Evolutionary conservation across 2,797 vertebrate genomes (phyloP).

Genomic region (Hemitrygon akajei): DNA sequence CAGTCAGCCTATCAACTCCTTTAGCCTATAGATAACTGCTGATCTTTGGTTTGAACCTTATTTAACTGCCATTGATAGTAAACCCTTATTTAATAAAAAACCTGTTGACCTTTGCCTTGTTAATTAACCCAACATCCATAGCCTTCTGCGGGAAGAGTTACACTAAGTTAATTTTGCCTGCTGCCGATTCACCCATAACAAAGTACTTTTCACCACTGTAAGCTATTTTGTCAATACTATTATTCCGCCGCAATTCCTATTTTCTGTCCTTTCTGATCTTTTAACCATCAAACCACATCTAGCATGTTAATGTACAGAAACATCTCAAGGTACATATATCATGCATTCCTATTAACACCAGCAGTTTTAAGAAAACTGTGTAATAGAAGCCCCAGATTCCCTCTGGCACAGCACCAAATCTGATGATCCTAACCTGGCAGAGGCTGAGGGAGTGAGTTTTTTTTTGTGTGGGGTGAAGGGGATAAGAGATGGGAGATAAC

Average conservation of each 20-base stretch:
- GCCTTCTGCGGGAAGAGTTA: background rate
- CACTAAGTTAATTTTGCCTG: background rate
- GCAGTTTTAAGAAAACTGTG: background rate
- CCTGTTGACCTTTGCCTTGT: background rate
- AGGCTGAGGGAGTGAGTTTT: background rate
- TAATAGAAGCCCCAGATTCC: background rate
- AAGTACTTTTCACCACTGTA: background rate
- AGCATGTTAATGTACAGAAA: background rate
- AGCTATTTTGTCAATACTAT: background rate
- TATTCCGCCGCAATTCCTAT: background rate
- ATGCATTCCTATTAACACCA: background rate
- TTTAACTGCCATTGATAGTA: background rate
- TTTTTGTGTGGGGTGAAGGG: background rate
- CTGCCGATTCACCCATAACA: background rate
- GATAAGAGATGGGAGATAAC: background rate
- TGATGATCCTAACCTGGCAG: background rate
- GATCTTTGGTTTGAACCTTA: too few species aligned
- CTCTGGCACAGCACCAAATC: background rate
- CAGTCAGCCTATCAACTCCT: background rate
- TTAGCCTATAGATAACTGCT: background rate
- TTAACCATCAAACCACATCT: background rate
- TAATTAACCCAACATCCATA: background rate
- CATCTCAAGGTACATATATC: background rate
- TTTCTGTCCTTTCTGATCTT: background rate
- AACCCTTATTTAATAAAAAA: background rate